Evolutionary conservation across 1,140 invertebrate genomes (phyloP).

Genomic region (Drosophila orosa): DNA sequence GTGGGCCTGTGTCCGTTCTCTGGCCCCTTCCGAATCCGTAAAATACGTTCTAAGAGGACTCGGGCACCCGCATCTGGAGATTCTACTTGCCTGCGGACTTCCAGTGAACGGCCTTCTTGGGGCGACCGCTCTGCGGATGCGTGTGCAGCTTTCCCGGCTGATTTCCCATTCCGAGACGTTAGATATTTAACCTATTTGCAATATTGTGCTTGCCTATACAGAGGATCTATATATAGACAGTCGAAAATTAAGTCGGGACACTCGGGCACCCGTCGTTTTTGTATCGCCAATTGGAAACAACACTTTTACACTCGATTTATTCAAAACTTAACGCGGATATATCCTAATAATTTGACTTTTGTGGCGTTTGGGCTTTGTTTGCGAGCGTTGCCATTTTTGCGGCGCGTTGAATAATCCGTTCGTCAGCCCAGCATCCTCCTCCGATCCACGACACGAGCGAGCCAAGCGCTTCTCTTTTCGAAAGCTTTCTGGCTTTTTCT

Average conservation of each 20-base stretch:
- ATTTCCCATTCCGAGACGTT: slow-evolving; percentile 77
- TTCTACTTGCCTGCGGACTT: slow-evolving; percentile 87
- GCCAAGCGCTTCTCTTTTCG: slow-evolving; percentile 27
- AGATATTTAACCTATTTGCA: slow-evolving; percentile 79
- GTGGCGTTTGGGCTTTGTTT: slow-evolving; percentile 40
- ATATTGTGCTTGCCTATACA: slow-evolving; percentile 73
- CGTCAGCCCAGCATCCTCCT: slow-evolving; percentile 62
- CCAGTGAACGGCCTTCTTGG: slow-evolving; percentile 89
- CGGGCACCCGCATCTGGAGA: background rate
- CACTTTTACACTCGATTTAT: slow-evolving; percentile 30
- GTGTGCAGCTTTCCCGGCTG: slow-evolving; percentile 81
- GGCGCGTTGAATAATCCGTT: slow-evolving; percentile 77
- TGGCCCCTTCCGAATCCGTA: slow-evolving; percentile 3
- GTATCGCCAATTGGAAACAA: slow-evolving; percentile 31
- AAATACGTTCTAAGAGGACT: background rate
- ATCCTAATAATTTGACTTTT: slow-evolving; percentile 43
- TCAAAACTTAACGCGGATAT: slow-evolving; percentile 11
- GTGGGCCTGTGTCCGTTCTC: slow-evolving; percentile 40
- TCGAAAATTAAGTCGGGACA: slow-evolving; percentile 60
- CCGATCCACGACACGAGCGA: slow-evolving; percentile 33
- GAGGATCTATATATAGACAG: slow-evolving; percentile 77
- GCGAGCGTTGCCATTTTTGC: slow-evolving; percentile 65
- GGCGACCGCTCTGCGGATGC: slow-evolving; percentile 83
- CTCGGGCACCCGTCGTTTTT: slow-evolving; percentile 50
- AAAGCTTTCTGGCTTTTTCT: slow-evolving; percentile 34